Evolutionary conservation across 2,797 vertebrate genomes (phyloP).

Genomic region (Smutsia gigantea): DNA sequence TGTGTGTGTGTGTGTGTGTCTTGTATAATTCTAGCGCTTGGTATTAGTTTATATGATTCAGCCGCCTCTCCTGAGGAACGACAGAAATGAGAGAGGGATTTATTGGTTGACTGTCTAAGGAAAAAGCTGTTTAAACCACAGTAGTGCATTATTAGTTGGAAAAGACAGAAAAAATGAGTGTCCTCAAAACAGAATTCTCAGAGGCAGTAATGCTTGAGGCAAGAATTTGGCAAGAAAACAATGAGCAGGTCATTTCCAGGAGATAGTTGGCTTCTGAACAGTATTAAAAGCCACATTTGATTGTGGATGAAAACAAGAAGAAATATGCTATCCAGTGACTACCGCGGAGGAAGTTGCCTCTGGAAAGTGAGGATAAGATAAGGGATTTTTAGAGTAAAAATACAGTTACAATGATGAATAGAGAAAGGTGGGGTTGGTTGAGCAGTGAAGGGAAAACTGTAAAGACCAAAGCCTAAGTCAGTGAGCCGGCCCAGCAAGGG

Average conservation of each 20-base stretch:
- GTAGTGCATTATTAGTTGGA: not conserved
- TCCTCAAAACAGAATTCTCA: not conserved
- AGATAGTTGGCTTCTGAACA: conserved; percentile 46
- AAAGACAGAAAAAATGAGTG: not conserved
- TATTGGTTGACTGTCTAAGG: conserved; percentile 20
- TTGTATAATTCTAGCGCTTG: not conserved
- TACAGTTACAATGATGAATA: not conserved
- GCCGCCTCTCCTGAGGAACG: not conserved
- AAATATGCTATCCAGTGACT: conserved; percentile 23
- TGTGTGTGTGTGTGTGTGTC: not conserved
- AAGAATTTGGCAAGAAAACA: conserved; percentile 53
- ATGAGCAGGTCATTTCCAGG: conserved; percentile 50
- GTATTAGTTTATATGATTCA: not conserved
- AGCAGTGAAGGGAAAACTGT: not conserved
- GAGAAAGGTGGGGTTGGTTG: not conserved
- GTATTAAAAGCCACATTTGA: conserved; percentile 44
- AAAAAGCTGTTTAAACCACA: not conserved
- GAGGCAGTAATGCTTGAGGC: not conserved
- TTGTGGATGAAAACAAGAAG: conserved; percentile 22
- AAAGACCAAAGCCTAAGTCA: not conserved
- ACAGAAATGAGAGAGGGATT: not conserved
- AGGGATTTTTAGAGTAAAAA: not conserved
- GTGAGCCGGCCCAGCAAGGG: not conserved
- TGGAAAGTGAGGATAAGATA: conserved; percentile 25
- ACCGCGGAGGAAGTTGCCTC: conserved; percentile 22